A percentile compares a stretch with the other conserved stretches of the same genome.
Conservation (phyloP, 2,113 vertebrate genomes). For the Buteo buteo region DNA sequence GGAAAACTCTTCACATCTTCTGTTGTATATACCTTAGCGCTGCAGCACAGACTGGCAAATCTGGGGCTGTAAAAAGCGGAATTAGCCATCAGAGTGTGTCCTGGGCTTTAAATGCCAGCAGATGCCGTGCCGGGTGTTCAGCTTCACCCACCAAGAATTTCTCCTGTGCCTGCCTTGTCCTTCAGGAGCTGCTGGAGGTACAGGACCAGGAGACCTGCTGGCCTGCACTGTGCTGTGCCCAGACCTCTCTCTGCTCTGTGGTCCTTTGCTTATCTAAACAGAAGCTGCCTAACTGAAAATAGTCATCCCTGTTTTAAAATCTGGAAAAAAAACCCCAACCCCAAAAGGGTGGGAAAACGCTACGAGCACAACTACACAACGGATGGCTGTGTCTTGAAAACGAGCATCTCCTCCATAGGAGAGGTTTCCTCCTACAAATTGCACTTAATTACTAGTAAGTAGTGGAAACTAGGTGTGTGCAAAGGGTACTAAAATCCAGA, state of each 20-base stretch:
- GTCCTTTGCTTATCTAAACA: not conserved
- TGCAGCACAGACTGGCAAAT: not conserved
- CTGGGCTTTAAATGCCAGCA: not conserved
- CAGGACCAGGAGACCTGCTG: not conserved
- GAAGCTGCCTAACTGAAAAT: not conserved
- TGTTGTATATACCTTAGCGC: accelerated
- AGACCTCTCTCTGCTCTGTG: not conserved
- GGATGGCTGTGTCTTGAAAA: not conserved
- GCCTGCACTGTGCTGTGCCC: not conserved
- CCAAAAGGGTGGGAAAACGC: not conserved
- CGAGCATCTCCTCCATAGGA: not conserved
- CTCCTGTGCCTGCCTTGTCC: not conserved
- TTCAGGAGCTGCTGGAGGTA: not conserved
- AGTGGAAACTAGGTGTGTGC: not conserved
- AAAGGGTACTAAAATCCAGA: not conserved
- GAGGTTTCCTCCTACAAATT: not conserved
- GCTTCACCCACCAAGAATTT: not conserved
- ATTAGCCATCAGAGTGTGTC: accelerated
- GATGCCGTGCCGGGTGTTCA: not conserved
- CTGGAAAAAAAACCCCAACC: accelerated
- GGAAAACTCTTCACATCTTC: not conserved
- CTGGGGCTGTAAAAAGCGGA: not conserved
- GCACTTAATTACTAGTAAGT: accelerated
- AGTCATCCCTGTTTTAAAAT: not conserved
- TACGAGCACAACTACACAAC: accelerated